Percentiles rank a stretch among this genome's conserved stretches.
Conservation (phyloP, 2,113 vertebrate genomes). For the Rhizomys pruinosus region DNA sequence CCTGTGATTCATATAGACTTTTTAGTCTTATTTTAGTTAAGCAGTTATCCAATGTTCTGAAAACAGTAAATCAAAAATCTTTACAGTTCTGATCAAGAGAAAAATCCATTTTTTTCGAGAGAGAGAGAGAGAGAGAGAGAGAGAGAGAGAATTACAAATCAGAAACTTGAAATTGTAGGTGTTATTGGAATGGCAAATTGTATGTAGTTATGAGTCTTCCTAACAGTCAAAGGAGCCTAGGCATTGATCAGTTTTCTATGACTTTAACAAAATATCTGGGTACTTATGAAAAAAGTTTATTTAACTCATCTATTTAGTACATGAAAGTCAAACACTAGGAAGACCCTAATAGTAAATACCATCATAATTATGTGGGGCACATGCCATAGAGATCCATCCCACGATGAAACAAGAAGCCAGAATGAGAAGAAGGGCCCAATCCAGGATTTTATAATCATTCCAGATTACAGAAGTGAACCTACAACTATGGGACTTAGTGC, state of each 20-base stretch:
- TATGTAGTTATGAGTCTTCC: background rate
- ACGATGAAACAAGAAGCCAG: background rate
- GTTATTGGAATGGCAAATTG: background rate
- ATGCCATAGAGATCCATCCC: background rate
- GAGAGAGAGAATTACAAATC: conserved; percentile 9
- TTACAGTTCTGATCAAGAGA: conserved; percentile 42
- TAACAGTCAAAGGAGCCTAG: background rate
- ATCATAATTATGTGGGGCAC: background rate
- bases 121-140: background rate
- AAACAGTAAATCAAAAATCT: conserved; percentile 41
- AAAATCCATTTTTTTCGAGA: conserved; percentile 31
- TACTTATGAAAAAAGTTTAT: background rate
- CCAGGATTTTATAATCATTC: background rate
- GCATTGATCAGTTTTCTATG: background rate
- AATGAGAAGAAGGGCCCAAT: background rate
- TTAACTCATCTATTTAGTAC: background rate
- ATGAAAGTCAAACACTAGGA: background rate
- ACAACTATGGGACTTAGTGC: too few species aligned
- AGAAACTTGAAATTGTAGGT: conserved; percentile 15
- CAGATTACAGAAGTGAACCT: background rate
- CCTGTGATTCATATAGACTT: conserved; percentile 22
- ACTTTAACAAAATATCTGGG: background rate
- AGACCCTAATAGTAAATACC: background rate
- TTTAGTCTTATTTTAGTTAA: conserved; percentile 31
- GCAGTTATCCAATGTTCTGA: background rate